phyloP scores from a whole-genome alignment of 2,888 invertebrate species.

The Phyto melanocephala region DNA sequence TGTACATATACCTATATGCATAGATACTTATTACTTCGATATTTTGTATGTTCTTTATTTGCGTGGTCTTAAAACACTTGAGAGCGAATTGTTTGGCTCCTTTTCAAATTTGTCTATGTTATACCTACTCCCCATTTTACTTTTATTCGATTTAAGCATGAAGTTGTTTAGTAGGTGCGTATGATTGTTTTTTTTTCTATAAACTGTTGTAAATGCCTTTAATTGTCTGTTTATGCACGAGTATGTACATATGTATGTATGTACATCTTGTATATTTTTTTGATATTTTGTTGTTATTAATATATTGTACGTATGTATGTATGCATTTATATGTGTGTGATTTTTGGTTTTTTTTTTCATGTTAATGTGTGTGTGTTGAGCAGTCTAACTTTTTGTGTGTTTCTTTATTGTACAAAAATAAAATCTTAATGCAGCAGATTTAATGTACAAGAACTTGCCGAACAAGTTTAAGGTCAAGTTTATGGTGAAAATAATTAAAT shows the following conservation, averaged over 20 bases:
- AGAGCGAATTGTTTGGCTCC: slow-evolving; percentile 25
- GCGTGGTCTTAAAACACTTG: slow-evolving; percentile 53
- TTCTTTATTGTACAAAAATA: slow-evolving; percentile 23
- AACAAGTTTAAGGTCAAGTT: slow-evolving; percentile 71
- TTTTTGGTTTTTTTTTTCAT: not conserved
- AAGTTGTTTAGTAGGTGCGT: slow-evolving; percentile 56
- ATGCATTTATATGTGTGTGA: too few species aligned
- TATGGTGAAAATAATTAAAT: slow-evolving; percentile 52
- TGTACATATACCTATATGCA: too few species aligned
- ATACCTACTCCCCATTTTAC: not conserved
- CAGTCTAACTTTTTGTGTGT: slow-evolving; percentile 37
- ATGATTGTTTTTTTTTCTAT: not conserved
- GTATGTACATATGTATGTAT: not conserved
- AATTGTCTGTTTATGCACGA: slow-evolving; percentile 6
- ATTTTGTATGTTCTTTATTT: slow-evolving; percentile 4
- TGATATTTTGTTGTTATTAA: slow-evolving; percentile 5
- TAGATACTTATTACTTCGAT: too few species aligned
- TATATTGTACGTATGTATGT: not conserved
- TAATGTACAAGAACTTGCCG: slow-evolving; percentile 65
- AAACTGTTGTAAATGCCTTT: not conserved
- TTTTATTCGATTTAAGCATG: not conserved
- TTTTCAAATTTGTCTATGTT: slow-evolving; percentile 17
- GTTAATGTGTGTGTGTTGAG: not conserved
- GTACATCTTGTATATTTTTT: slow-evolving; percentile 23
- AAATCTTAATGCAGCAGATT: slow-evolving; percentile 46